Percentiles rank a stretch among this genome's conserved stretches.
These are phyloP conservation scores for Amniataba percoides DNA, from an alignment of 2,797 vertebrate species.

Conservation along the genomic window DNA sequence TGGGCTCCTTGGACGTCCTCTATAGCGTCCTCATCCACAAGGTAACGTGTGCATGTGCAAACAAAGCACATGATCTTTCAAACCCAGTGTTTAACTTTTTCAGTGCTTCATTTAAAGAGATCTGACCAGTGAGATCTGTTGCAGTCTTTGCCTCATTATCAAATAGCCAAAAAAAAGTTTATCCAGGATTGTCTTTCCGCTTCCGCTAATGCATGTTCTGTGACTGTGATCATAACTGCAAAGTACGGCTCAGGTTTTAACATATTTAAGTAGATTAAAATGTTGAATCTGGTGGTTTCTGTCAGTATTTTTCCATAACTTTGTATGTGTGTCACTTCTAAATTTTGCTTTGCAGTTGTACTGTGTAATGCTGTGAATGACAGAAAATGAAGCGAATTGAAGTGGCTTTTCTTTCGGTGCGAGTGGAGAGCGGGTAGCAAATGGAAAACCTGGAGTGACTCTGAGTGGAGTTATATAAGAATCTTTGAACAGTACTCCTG, in stretches of 20 bases:
- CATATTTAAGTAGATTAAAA: background rate
- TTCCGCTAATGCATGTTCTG: background rate
- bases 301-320: background rate
- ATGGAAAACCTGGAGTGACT: conserved; percentile 8
- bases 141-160: background rate
- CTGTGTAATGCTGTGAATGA: background rate
- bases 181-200: background rate
- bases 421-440: background rate
- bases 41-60: conserved; percentile 67
- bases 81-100: background rate
- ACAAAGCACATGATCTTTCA: background rate
- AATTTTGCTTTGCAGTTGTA: background rate
- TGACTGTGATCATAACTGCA: background rate
- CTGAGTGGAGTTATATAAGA: background rate
- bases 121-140: background rate
- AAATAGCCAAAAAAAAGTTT: background rate
- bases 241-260: background rate
- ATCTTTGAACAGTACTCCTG: background rate
- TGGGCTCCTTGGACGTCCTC: conserved; percentile 87
- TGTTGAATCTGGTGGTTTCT: background rate
- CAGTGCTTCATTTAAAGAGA: background rate
- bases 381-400: background rate
- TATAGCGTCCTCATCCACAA: conserved; percentile 85
- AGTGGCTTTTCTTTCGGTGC: conserved; percentile 9
- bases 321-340: background rate